These are phyloP conservation scores for Zosterops borbonicus DNA, from an alignment of 2,113 vertebrate genomes.

Conservation along the genomic window DNA sequence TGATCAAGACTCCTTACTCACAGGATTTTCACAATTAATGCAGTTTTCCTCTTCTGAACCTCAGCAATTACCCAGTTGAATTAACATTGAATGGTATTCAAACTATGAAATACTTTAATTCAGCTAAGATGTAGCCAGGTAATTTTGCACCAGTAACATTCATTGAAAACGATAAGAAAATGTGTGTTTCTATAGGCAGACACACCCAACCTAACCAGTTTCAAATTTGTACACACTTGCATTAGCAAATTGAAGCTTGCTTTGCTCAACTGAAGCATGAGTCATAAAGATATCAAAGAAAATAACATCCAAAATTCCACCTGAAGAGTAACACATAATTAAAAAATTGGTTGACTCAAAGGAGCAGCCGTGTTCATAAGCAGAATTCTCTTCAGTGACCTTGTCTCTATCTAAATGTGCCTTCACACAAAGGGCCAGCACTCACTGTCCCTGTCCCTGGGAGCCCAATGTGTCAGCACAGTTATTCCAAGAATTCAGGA, in stretches of 20 bases:
- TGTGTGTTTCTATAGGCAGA: slow-evolving; percentile 49
- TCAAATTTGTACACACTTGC: slow-evolving; percentile 71
- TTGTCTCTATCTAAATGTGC: background rate
- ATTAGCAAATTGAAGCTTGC: slow-evolving; percentile 68
- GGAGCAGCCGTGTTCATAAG: slow-evolving; percentile 18
- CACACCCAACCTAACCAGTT: slow-evolving; percentile 74
- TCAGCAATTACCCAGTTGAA: background rate
- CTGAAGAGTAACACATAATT: slow-evolving; percentile 57
- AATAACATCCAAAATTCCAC: slow-evolving; percentile 60
- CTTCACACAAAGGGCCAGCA: background rate
- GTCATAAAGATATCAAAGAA: slow-evolving; percentile 68
- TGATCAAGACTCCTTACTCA: background rate
- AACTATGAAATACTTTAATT: slow-evolving; percentile 13
- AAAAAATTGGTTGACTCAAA: slow-evolving; percentile 54
- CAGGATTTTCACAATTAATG: background rate
- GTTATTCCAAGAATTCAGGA: background rate
- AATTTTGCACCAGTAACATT: background rate
- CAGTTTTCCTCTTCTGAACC: background rate
- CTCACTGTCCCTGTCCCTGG: background rate
- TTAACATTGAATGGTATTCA: background rate
- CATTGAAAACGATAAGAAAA: slow-evolving; percentile 43
- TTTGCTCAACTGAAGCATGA: slow-evolving; percentile 60
- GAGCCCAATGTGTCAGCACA: background rate
- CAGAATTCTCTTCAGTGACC: slow-evolving; percentile 40
- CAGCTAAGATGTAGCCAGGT: background rate